Evolutionary conservation across 2,797 vertebrate species (phyloP).

Genomic region (Ptychobarbus kaznakovi): DNA sequence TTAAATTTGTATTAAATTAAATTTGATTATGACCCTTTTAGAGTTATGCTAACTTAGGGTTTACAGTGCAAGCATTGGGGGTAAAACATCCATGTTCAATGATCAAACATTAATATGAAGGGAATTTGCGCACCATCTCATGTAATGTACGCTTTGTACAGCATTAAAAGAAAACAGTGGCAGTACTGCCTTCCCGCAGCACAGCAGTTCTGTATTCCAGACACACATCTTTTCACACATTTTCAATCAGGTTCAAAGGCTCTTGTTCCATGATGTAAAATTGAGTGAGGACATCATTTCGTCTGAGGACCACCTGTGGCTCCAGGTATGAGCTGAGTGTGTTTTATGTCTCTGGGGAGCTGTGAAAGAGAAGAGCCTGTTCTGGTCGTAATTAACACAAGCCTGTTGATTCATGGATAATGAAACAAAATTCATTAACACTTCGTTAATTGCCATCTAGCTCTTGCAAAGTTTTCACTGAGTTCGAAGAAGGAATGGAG

Average conservation of each 20-base stretch:
- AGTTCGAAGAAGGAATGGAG: slow-evolving; percentile 43
- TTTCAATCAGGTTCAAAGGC: slow-evolving; percentile 59
- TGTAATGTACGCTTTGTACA: neutral
- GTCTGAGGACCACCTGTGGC: slow-evolving; percentile 38
- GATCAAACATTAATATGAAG: neutral
- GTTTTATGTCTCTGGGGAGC: slow-evolving; percentile 69
- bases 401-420: slow-evolving; percentile 84
- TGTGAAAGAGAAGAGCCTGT: slow-evolving; percentile 79
- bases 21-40: neutral
- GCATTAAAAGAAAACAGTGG: slow-evolving; percentile 7
- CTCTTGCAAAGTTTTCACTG: slow-evolving; percentile 72
- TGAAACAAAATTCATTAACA: slow-evolving; percentile 84
- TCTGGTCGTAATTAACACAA: slow-evolving; percentile 82
- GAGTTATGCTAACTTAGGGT: neutral
- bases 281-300: slow-evolving; percentile 38
- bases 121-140: neutral
- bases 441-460: slow-evolving; percentile 79
- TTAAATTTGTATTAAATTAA: neutral
- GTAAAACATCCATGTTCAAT: neutral
- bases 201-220: slow-evolving; percentile 62
- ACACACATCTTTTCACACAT: slow-evolving; percentile 35
- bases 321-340: slow-evolving; percentile 35
- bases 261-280: slow-evolving; percentile 35
- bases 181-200: neutral
- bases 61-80: neutral